Base-by-base conservation (phyloP, 1,140 invertebrate genomes). In the Ladona fulva region DNA sequence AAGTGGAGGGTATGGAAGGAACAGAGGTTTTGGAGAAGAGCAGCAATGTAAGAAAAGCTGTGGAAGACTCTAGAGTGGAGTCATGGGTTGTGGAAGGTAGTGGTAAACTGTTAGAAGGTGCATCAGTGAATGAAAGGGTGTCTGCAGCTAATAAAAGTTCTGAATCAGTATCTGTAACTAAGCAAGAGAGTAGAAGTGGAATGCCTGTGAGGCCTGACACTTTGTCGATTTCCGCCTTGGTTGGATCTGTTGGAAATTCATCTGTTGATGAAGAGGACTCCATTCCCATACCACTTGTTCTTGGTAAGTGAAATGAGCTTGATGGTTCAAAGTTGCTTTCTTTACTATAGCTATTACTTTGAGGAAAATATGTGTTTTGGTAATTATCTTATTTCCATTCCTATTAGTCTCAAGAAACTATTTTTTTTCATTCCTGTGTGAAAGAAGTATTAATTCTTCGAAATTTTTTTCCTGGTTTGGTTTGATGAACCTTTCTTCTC, bases 301-400 rank as follows among this genome's bases (percentile, higher is more conserved):
- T 24, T 24, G 73, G 79, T 77, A 24, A 73, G 73, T 42, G 22
- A 76, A 42, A 73, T 44, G 76, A 73, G 16, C 11, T 11, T 52
- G 52, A 25, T 24, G 5, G 42, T 24, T 25, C 76, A 19, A 11
- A 76, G 76, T 42, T 66, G n/a, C 5, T 44, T 37, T 59, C 24
- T 74, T 37, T 29, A 78, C 8, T 22, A 1, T 74, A n/a, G 24
- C 14, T 76, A 76, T 24, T 74, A 66, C n/a, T n/a, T 75, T 22
- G 82, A 83, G 25, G 29, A 37, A n/a, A 82, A 81, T 79, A 75
- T 52, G 5, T 82, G 83, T 24, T 81, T 83, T n/a, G n/a, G n/a
- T n/a, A n/a, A n/a, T n/a, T n/a, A n/a, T n/a, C n/a, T n/a, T n/a
- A n/a, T n/a, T n/a, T n/a, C n/a, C n/a, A n/a, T n/a, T n/a, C n/a